Conservation (phyloP, 2,888 invertebrate species). For the Pheosia tremula region DNA sequence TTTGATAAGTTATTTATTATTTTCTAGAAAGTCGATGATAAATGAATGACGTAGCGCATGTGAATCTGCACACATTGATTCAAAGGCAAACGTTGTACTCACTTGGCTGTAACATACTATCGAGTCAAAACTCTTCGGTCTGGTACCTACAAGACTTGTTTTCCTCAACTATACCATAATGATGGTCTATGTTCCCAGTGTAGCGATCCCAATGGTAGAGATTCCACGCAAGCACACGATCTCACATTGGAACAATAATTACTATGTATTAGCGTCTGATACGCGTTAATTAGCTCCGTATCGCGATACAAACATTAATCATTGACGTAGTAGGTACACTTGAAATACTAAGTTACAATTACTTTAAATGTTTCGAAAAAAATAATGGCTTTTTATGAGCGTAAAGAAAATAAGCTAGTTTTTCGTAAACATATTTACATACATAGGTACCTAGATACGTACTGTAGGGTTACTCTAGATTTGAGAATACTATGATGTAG, state of each 20-base stretch:
- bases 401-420: no score
- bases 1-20: background rate
- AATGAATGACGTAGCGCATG: no score
- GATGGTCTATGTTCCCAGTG: background rate
- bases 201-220: background rate
- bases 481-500: no score
- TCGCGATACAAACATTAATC: constrained; percentile 67
- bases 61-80: no score
- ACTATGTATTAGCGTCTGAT: constrained; percentile 62
- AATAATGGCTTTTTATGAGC: background rate
- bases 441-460: no score
- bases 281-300: constrained; percentile 60
- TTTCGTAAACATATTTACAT: no score
- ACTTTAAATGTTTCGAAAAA: constrained; percentile 40
- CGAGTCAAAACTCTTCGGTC: background rate
- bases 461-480: no score
- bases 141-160: background rate
- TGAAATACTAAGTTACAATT: constrained; percentile 52
- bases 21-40: no score
- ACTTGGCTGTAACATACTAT: no score
- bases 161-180: background rate
- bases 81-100: no score
- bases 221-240: constrained; percentile 17
- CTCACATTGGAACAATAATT: constrained; percentile 51
- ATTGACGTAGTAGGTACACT: constrained; percentile 50